A percentile compares a stretch with the other conserved stretches of the same genome.
Evolutionary conservation across 2,113 vertebrate genomes (phyloP).

Genomic region (Ciconia stormi): DNA sequence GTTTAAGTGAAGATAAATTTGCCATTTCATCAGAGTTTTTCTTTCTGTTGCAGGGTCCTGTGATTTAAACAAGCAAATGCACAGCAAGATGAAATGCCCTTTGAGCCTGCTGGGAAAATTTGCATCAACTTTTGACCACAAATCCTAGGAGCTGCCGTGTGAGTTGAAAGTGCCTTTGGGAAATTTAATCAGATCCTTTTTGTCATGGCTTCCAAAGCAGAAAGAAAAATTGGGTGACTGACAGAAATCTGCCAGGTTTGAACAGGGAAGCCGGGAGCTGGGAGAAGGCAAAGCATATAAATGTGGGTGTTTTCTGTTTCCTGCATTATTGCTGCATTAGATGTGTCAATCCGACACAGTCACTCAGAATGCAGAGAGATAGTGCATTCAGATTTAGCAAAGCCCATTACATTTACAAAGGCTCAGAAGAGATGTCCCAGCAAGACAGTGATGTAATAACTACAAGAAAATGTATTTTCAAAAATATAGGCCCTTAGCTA

Average conservation of each 20-base stretch:
- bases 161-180: not conserved
- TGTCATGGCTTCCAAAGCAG: not conserved
- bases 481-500: constrained; percentile 48
- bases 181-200: not conserved
- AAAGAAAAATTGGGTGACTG: not conserved
- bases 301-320: not conserved
- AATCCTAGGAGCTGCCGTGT: not conserved
- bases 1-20: not conserved
- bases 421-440: constrained; percentile 58
- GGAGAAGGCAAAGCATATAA: not conserved
- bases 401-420: not conserved
- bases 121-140: not conserved
- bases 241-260: not conserved
- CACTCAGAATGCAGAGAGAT: not conserved
- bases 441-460: constrained; percentile 58
- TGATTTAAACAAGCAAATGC: not conserved
- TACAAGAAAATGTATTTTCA: constrained; percentile 51
- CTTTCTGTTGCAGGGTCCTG: not conserved
- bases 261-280: not conserved
- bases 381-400: not conserved
- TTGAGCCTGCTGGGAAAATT: not conserved
- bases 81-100: not conserved
- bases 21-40: not conserved
- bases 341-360: not conserved
- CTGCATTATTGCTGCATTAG: not conserved